A percentile compares a stretch with the other conserved stretches of the same genome.
Evolutionary conservation across 2,888 invertebrate genomes (phyloP).

Genomic region (Cerastis rubricosa): DNA sequence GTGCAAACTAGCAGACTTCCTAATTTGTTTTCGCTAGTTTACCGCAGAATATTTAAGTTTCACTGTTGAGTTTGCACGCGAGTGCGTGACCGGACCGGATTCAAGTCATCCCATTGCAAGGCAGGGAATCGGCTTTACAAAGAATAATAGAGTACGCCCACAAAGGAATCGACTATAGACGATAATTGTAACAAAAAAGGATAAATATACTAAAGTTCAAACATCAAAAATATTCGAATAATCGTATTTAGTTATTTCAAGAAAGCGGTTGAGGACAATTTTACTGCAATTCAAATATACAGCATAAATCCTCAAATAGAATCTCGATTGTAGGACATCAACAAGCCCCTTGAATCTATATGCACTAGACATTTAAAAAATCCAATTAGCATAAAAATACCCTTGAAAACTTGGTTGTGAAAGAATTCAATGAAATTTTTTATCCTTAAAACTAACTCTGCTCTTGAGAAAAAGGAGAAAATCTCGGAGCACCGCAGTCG

Average conservation of each 20-base stretch:
- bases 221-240: slow-evolving; percentile 3
- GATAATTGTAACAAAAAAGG: not conserved
- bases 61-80: slow-evolving; percentile 50
- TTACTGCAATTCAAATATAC: not conserved
- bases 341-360: not conserved
- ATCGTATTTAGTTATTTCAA: slow-evolving; percentile 24
- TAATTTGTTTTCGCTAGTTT: slow-evolving; percentile 55
- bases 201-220: not conserved
- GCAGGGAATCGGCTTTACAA: slow-evolving; percentile 28
- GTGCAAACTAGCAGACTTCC: slow-evolving; percentile 37
- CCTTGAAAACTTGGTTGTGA: slow-evolving; percentile 7
- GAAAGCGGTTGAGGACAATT: not conserved
- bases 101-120: slow-evolving; percentile 12
- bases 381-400: slow-evolving; percentile 16
- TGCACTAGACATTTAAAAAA: not conserved
- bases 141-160: slow-evolving; percentile 16
- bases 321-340: slow-evolving; percentile 1
- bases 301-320: not conserved
- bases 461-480: slow-evolving; percentile 15
- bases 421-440: slow-evolving; percentile 12
- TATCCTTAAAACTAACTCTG: not conserved
- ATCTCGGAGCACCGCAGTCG: slow-evolving; percentile 4
- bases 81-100: slow-evolving; percentile 54
- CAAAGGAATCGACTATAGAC: slow-evolving; percentile 12
- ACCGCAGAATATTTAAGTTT: slow-evolving; percentile 60